Evolutionary conservation across 2,113 vertebrate species (phyloP), one percentile per base, ranked within the genome.

Genomic region (Heliornis fulica): DNA sequence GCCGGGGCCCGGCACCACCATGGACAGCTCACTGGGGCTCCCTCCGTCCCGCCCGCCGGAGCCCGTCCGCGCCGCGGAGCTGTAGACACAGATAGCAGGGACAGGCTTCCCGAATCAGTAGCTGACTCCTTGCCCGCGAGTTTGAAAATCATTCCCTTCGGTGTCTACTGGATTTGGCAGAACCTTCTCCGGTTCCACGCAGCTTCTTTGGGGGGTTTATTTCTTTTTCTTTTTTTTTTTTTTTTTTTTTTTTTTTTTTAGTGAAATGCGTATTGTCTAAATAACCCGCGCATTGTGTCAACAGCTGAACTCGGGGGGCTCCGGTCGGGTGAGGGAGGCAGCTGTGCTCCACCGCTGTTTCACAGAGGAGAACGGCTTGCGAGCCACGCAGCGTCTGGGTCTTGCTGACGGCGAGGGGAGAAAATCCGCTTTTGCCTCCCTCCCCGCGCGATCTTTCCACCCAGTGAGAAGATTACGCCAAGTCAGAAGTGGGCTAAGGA

Each of bases 1-100:
- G 38, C 18, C 41, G 5, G 15, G 40, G 40, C 59, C 40, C 20
- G 71, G 66, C 68, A 92, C 96, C 97, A 98, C 97, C 97, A 98
- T 98, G 97, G 97, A 98, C 97, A 98, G 97, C 97, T 97, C 97
- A 96, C 96, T 57, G 82, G 93, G 87, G 88, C 90, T 61, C 85
- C 61, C 64, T 31, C 69, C 59, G 71, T 81, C 59, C 63, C 57
- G 34, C 43, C 82, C 61, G 36, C 89, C 59, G 94, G 87, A 86
- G 34, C 70, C 23, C 31, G 19, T 51, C 94, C 95, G 77, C 90
- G 15, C 64, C 17, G 68, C 48, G 36, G 50, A 68, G 83, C 64
- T 57, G 17, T 32, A 34, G n/a, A n/a, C n/a, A n/a, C n/a, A n/a
- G 48, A 46, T 15, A 63, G 83, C 3, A 31, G 26, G 69, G 46